Evolutionary conservation across 2,113 vertebrate genomes (phyloP), one percentile per base, ranked within the genome.

Genomic region (Psammodynastes pulverulentus): DNA sequence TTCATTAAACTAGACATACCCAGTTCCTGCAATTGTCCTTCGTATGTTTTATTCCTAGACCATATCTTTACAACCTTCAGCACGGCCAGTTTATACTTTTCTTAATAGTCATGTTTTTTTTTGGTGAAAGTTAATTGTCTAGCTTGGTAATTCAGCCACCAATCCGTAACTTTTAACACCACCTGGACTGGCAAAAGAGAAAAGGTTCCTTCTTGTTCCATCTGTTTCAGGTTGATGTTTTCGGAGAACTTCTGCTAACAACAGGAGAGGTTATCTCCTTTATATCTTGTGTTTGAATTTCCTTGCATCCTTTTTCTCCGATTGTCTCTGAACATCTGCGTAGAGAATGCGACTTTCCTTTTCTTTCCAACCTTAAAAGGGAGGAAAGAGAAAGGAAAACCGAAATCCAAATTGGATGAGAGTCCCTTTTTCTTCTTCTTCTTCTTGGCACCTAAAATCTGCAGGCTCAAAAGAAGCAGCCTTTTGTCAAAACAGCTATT

Each of bases 121-220:
- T 96, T 96, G n/a, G n/a, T n/a, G n/a, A 96, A 96, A 95, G 90
- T 45, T 95, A 86, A 58, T 95, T 96, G 94, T 95, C 90, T 95
- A 43, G 94, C 95, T 95, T 95, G 96, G 95, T 96, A 91, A 94
- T 96, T 96, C 95, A 95, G 48, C 67, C 92, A 56, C 94, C 95
- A 92, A 84, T 96, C 94, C 94, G 95, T 93, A 96, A 96, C 97
- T 96, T 96, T 96, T 89, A 95, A 95, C 93, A 89, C 93, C 84
- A 7, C 0, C 88, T 96, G 93, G 92, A 90, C 46, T 94, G 90
- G 79, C 90, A 4, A 24, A 93, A 45, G 48, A 45, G 48, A 89
- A 89, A 34, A 94, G 93, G 86, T 84, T 93, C 10, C 91, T 91
- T 58, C 12, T 95, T 54, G 87, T 15, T 94, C 91, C 92, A 49